phyloP scores from a whole-genome alignment of 2,888 invertebrate genomes.

The Coelinius sp. region DNA sequence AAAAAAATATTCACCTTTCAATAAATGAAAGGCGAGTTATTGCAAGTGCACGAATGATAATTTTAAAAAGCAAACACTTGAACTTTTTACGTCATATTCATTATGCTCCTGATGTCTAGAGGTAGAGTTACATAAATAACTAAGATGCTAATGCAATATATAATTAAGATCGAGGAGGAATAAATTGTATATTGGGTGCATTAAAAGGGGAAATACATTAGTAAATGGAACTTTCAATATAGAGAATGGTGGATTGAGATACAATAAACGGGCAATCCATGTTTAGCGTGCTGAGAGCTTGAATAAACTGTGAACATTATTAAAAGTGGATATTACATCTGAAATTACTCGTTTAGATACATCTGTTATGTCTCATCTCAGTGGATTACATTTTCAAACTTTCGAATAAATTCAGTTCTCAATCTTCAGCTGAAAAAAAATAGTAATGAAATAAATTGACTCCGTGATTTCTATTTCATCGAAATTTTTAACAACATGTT shows the following conservation, averaged over 20 bases:
- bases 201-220: not conserved
- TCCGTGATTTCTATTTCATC: not conserved
- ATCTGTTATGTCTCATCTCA: not conserved
- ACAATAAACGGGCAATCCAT: not conserved
- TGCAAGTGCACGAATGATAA: not conserved
- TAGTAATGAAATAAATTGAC: not conserved
- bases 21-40: not conserved
- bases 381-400: not conserved
- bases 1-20: not conserved
- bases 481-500: not conserved
- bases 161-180: not conserved
- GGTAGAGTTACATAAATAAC: slow-evolving; percentile 2
- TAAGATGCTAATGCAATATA: not conserved
- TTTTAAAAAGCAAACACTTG: not conserved
- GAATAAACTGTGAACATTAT: not conserved
- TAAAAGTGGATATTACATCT: not conserved
- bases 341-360: not conserved
- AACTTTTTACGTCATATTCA: not conserved
- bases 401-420: too few relatives aligned
- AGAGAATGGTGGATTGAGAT: not conserved
- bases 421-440: not conserved
- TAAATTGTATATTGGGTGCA: not conserved
- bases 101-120: not conserved
- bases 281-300: not conserved
- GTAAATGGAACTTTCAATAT: not conserved